Evolutionary conservation across 2,888 invertebrate genomes (phyloP), one percentile per base, ranked within the genome.

Genomic region (Brachylomia viminalis): DNA sequence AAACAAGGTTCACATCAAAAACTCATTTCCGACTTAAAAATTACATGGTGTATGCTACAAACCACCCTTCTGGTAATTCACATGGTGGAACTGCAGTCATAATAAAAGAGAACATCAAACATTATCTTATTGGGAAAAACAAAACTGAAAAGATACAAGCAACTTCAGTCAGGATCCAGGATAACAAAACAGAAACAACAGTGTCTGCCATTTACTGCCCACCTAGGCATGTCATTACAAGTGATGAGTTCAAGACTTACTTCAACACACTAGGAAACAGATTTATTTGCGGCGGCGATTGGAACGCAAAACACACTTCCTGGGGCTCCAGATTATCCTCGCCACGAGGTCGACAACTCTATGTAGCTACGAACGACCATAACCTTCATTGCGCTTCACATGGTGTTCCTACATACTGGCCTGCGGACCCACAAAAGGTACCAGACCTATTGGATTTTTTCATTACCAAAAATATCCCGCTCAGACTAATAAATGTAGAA

Each of bases 41-140:
- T 10, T 71, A 71, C 17, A 71, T 13, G 17, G 27, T 71, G 2
- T 61, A 71, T 27, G 59, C 47, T 7, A 71, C 61, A 17, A 38
- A 61, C 20, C 70, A 71, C 27, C 70, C 49, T 20, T 70, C 70
- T 33, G 70, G 61, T 38, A 70, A 70, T 17, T 49, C 61, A 10
- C 70, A 61, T n/a, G 70, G 61, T 11, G 70, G 70, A 27, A 49
- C 61, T 8, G 70, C 70, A 4, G 30, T 70, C 0, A 70, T 70
- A n/a, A 23, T 70, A 20, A 49, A 70, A 33, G 33, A 61, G 0
- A 33, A 49, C 27, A 61, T 61, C 17, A 70, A 71, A n/a, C 71
- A 71, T 8, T 52, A 71, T 27, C 11, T 27, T 20, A 4, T 47
- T 42, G 62, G 10, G 23, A n/a, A n/a, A n/a, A n/a, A n/a, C n/a